Percentiles rank a stretch among this genome's conserved stretches.
Evolutionary conservation across 2,888 invertebrate species (phyloP).

Genomic region (Ichneumoninae sp.): DNA sequence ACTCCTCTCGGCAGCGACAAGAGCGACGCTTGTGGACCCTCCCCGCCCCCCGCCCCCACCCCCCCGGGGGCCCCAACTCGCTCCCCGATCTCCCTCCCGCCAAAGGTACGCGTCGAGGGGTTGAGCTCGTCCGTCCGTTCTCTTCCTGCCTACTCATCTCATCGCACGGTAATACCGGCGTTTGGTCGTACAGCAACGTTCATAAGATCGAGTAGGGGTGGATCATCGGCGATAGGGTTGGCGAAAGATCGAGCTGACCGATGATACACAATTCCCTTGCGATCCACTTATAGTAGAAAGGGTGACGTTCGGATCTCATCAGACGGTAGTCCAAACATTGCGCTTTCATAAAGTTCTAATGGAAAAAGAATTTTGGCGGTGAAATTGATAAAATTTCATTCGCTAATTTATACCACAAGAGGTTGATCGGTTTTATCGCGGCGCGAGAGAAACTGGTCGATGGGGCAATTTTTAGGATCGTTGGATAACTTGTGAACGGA

Average conservation of each 20-base stretch:
- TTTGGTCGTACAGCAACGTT: constrained; percentile 49
- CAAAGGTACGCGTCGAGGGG: constrained; percentile 63
- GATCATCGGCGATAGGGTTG: neutral
- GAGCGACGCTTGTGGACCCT: constrained; percentile 65
- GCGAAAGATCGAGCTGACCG: neutral
- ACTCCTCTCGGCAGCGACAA: constrained; percentile 67
- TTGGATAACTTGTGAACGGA: constrained; percentile 22
- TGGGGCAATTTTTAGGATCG: neutral
- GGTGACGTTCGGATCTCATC: neutral
- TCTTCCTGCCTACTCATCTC: constrained; percentile 36
- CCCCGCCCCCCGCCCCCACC: constrained; percentile 62
- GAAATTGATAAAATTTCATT: neutral
- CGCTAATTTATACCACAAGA: neutral
- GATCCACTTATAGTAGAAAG: neutral
- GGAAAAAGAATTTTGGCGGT: neutral
- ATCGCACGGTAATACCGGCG: constrained; percentile 16
- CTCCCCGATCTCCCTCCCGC: constrained; percentile 45
- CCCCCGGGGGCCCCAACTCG: constrained; percentile 34
- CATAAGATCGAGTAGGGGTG: constrained; percentile 4
- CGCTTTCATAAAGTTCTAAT: neutral
- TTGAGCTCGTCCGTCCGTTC: constrained; percentile 50
- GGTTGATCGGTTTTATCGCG: neutral
- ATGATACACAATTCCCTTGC: neutral
- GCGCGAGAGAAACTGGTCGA: no score
- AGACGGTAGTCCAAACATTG: neutral